A percentile compares a stretch with the other conserved stretches of the same genome.
These are phyloP conservation scores for Tenthredo notha DNA, from an alignment of 2,888 invertebrate genomes.

Conservation along the genomic window DNA sequence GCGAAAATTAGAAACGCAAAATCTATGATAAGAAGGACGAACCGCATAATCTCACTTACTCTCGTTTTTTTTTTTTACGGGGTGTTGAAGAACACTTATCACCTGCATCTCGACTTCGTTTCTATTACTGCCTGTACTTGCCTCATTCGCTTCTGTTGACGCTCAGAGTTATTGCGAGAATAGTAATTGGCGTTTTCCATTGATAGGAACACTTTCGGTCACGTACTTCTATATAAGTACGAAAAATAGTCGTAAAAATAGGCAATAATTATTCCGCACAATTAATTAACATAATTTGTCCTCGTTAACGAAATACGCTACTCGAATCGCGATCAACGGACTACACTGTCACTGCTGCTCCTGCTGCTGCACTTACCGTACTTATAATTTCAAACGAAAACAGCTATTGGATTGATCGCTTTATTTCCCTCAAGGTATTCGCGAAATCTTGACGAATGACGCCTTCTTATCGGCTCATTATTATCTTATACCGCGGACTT, in stretches of 20 bases:
- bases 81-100: constrained; percentile 3
- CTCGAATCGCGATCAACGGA: neutral
- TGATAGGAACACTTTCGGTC: neutral
- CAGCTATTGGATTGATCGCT: neutral
- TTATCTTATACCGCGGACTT: neutral
- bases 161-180: constrained; percentile 9
- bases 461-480: neutral
- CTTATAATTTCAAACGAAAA: neutral
- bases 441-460: constrained; percentile 13
- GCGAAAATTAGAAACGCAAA: neutral
- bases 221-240: neutral
- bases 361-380: neutral
- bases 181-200: constrained; percentile 21
- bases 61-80: neutral
- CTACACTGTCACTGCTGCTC: neutral
- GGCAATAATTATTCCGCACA: neutral
- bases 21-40: neutral
- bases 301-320: neutral
- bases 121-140: neutral
- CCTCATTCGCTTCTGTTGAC: neutral
- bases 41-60: neutral
- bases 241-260: neutral
- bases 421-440: neutral
- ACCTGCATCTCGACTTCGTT: constrained; percentile 9
- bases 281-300: neutral